These are phyloP conservation scores for Nephrotoma flavescens DNA, from an alignment of 2,888 invertebrate species.

Conservation along the genomic window DNA sequence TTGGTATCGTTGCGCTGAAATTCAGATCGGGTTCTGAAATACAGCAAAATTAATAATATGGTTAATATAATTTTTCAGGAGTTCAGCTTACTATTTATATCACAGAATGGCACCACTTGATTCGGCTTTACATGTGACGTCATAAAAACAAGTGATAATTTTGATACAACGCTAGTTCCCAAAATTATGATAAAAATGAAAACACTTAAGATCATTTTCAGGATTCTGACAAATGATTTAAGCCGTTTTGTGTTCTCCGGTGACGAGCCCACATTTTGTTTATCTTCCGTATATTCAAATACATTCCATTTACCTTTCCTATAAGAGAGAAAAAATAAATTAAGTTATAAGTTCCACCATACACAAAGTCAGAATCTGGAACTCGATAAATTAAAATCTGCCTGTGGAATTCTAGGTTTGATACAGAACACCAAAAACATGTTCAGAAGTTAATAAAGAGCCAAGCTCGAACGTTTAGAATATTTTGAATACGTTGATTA, in stretches of 20 bases:
- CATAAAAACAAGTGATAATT: constrained; percentile 57
- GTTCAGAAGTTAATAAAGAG: too few relatives aligned
- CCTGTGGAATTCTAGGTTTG: too few relatives aligned
- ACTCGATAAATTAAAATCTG: too few relatives aligned
- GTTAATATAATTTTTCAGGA: neutral
- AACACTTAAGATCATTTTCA: constrained; percentile 54
- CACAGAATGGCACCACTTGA: constrained; percentile 42
- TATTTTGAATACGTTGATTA: too few relatives aligned
- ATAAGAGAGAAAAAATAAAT: neutral
- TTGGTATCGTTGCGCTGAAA: constrained; percentile 43
- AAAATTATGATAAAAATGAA: constrained; percentile 46
- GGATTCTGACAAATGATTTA: constrained; percentile 42
- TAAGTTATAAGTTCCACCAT: too few relatives aligned
- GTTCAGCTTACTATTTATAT: constrained; percentile 26
- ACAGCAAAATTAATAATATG: neutral
- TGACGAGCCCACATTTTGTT: constrained; percentile 52
- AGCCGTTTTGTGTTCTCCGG: constrained; percentile 35
- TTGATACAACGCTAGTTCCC: constrained; percentile 48
- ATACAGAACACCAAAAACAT: too few relatives aligned
- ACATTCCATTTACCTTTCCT: constrained; percentile 47
- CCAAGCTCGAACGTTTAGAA: too few relatives aligned
- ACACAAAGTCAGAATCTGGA: too few relatives aligned
- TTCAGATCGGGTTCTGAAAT: constrained; percentile 41
- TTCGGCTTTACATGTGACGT: constrained; percentile 49
- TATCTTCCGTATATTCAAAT: constrained; percentile 57